Base-by-base conservation (phyloP, 2,888 invertebrate genomes). In the Synergus itoensis region DNA sequence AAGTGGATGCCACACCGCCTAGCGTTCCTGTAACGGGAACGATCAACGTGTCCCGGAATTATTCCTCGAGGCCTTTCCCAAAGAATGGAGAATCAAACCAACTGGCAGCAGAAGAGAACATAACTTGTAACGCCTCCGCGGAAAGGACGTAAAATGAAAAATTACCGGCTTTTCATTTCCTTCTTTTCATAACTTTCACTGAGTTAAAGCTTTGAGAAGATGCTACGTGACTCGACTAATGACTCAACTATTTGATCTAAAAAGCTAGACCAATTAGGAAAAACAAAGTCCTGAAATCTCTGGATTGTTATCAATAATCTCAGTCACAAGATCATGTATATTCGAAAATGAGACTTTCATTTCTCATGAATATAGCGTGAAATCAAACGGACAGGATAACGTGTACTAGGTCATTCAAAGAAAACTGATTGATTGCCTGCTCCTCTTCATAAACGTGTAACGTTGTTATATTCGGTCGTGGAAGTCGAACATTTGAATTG, bases 11-110 rank as follows among this genome's bases (percentile, higher is more conserved):
- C 65, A 41, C 65, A 69, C 48, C n/a, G 69, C 21, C 48, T 65
- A 36, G 36, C 14, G 48, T 69, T 48, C 48, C 48, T 48, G 43
- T 81, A 84, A 81, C 81, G 80, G 82, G 77, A 83, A 79, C 76
- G 67, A 41, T 67, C 80, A 79, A 79, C 80, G 76, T 81, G 80
- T 82, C 79, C 64, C 77, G 80, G 48, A 48, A 69, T 60, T 21
- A 28, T 60, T 60, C 18, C 60, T 60, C 21, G 21, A 21, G 60
- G 60, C 21, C 60, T 60, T 60, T 60, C 60, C 21, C 60, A 11
- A 60, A 60, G 60, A 60, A 60, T 60, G 21, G 60, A 60, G 60
- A 21, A 60, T 21, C 21, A 60, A 18, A 60, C 60, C 11, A 14
- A 60, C 9, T 60, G 21, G 21, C 60, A 11, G 21, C 60, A 11